Evolutionary conservation across 2,113 vertebrate species (phyloP).

Genomic region (Lampris megalopsis): DNA sequence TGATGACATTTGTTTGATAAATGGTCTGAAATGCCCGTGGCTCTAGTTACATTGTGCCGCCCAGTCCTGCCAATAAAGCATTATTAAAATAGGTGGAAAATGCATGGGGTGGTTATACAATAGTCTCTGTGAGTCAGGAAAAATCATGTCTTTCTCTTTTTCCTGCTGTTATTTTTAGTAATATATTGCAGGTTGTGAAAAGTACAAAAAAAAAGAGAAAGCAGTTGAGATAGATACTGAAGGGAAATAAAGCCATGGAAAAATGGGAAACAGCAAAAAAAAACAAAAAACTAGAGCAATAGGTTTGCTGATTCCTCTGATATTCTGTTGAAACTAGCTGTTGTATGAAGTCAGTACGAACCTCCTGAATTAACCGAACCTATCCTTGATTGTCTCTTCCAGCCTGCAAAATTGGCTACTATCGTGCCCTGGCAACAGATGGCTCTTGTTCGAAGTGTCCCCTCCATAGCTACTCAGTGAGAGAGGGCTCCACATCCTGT

Average conservation of each 20-base stretch:
- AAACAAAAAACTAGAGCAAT: constrained; percentile 7
- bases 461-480: constrained; percentile 93
- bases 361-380: not conserved
- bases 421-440: constrained; percentile 93
- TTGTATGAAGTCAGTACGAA: no score
- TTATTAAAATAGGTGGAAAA: constrained; percentile 37
- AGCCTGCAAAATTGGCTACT: constrained; percentile 98
- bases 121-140: constrained; percentile 45
- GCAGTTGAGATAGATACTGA: not conserved
- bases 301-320: constrained; percentile 1
- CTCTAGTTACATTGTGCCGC: constrained; percentile 45
- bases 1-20: constrained; percentile 68
- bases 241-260: constrained; percentile 21
- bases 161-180: constrained; percentile 43
- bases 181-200: constrained; percentile 33
- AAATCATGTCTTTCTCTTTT: constrained; percentile 13
- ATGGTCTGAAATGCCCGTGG: constrained; percentile 60
- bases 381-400: constrained; percentile 30
- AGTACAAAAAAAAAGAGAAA: constrained; percentile 26
- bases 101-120: constrained; percentile 41
- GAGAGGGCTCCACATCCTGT: constrained; percentile 94
- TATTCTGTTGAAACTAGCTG: not conserved
- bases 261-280: not conserved
- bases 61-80: constrained; percentile 31
- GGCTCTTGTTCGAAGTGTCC: constrained; percentile 93